Base-by-base conservation (phyloP, 2,113 vertebrate genomes). In the Chrysemys picta region DNA sequence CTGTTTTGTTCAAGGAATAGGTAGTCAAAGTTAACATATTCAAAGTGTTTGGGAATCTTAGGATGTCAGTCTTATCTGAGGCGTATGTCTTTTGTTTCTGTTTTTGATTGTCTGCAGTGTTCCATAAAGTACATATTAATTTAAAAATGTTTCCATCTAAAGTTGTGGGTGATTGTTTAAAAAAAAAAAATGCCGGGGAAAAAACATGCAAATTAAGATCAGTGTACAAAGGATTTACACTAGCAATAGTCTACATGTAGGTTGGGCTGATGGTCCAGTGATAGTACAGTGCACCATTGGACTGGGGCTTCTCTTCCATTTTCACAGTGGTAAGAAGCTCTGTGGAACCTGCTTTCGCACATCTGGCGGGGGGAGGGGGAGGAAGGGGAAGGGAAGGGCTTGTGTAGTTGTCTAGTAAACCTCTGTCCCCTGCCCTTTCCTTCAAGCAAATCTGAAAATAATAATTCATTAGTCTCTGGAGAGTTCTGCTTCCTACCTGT, bases 161-260 rank as follows among this genome's bases (percentile, higher is more conserved):
- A 22, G 76, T 76, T 90, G 0, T 85, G 78, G 65, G 19, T 88
- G 38, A 65, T 13, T 52, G 2, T 80, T 27, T 29, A 81, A 89
- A 85, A 65, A 84, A 57, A 4, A 45, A n/a, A 45, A 45, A 50
- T 29, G 54, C 62, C 27, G 91, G 92, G 78, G 52, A 91, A 59
- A 85, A 79, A 93, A 42, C 54, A 82, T 75, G 38, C 80, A 76
- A 80, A 83, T 57, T 38, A 65, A 89, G 82, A 85, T 24, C 45
- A 45, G 81, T 50, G 83, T 54, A 9, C 59, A 62, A 62, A 62
- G 29, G 5, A 62, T 62, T 62, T 62, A 27, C 45, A 57, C 38
- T 82, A 69, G 17, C 79, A 29, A 87, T 89, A 50, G 78, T 95
- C 90, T 90, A 80, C 93, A 69, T 94, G 83, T 80, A 54, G 27